phyloP scores from a whole-genome alignment of 2,113 vertebrate genomes.

The Tragelaphus buxtoni region DNA sequence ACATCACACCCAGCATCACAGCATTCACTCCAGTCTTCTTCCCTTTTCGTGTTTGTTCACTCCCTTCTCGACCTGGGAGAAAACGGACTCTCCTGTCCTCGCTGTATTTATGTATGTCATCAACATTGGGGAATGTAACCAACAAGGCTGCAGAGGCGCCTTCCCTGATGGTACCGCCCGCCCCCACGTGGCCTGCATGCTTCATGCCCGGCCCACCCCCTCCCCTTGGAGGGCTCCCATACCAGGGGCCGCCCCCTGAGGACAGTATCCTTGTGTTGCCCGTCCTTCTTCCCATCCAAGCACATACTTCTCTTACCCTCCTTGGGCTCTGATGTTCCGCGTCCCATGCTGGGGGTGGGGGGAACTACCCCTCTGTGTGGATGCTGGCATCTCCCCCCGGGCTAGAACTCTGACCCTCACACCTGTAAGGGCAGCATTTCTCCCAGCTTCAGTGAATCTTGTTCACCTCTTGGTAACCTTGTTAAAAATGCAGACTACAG shows the following conservation, averaged over 20 bases:
- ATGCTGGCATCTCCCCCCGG: accelerated
- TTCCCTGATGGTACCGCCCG: not conserved
- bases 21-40: not conserved
- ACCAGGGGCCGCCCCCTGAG: no score
- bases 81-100: not conserved
- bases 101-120: not conserved
- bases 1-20: not conserved
- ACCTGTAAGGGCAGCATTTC: not conserved
- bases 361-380: not conserved
- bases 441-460: not conserved
- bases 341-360: not conserved
- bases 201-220: accelerated
- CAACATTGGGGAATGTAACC: not conserved
- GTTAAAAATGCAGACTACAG: not conserved
- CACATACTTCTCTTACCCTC: not conserved
- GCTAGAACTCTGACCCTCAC: not conserved
- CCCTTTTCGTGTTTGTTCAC: not conserved
- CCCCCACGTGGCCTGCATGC: no score
- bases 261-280: not conserved
- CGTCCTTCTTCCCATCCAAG: not conserved
- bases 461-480: not conserved
- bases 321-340: not conserved
- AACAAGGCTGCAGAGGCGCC: not conserved
- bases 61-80: not conserved
- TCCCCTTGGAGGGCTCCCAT: not conserved